phyloP scores from a whole-genome alignment of 2,797 vertebrate species.

The Manis crassicaudata region DNA sequence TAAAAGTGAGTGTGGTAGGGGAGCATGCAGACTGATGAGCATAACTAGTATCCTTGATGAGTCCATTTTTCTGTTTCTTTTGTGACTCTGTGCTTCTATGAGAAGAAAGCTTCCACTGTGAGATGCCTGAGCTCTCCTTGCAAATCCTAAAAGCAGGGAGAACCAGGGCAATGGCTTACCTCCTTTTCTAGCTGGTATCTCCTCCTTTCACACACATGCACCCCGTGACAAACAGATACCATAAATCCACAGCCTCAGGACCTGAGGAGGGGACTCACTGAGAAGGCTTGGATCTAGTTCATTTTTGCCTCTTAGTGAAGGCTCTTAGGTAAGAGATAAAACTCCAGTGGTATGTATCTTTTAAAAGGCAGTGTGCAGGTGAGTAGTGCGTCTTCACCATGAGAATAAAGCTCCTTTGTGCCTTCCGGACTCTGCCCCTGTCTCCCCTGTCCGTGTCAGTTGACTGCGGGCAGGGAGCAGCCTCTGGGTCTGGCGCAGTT shows the following conservation, averaged over 20 bases:
- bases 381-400: too few relatives aligned
- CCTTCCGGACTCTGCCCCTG: too few relatives aligned
- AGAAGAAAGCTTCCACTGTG: not conserved
- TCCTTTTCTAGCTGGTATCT: not conserved
- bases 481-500: too few relatives aligned
- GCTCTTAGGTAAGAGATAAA: not conserved
- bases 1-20: too few relatives aligned
- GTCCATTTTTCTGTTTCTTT: not conserved
- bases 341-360: not conserved
- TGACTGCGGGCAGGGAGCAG: too few relatives aligned
- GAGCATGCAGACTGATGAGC: too few relatives aligned
- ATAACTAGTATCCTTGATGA: not conserved
- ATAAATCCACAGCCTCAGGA: not conserved
- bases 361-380: not conserved
- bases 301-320: not conserved
- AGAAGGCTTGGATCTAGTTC: not conserved
- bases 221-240: not conserved
- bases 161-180: too few relatives aligned
- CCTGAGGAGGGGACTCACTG: rapidly evolving
- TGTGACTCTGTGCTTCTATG: not conserved
- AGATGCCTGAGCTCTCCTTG: not conserved
- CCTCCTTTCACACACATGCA: not conserved
- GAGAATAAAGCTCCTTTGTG: too few relatives aligned
- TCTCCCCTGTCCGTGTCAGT: too few relatives aligned
- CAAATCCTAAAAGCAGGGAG: not conserved